phyloP scores from a whole-genome alignment of 1,140 invertebrate genomes.

The Drosophila virilis region DNA sequence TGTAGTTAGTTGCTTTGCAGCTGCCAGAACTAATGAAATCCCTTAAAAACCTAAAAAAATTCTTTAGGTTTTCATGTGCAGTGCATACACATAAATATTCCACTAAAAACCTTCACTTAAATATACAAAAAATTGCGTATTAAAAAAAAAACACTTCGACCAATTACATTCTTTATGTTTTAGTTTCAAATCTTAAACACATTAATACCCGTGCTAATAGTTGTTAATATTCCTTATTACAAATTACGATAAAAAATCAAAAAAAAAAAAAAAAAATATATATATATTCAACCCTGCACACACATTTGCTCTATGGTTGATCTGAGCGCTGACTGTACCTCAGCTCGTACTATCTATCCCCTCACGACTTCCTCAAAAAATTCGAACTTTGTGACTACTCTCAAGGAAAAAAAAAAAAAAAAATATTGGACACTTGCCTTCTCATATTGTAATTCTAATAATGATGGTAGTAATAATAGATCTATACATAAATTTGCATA shows the following conservation, averaged over 20 bases:
- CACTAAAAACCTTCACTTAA: slow-evolving; percentile 36
- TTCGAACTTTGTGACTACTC: slow-evolving; percentile 18
- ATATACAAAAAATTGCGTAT: slow-evolving; percentile 26
- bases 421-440: slow-evolving; percentile 20
- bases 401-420: slow-evolving; percentile 13
- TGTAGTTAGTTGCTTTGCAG: slow-evolving; percentile 40
- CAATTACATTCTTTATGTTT: slow-evolving; percentile 50
- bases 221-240: slow-evolving; percentile 46
- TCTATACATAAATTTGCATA: slow-evolving; percentile 64
- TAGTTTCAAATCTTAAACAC: slow-evolving; percentile 62
- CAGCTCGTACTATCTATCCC: background rate
- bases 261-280: slow-evolving; percentile 28
- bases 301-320: slow-evolving; percentile 33
- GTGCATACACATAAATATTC: background rate
- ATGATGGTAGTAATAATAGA: slow-evolving; percentile 57
- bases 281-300: slow-evolving; percentile 21
- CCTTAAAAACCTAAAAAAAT: slow-evolving; percentile 43
- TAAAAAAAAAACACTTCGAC: slow-evolving; percentile 30
- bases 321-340: slow-evolving; percentile 11
- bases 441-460: slow-evolving; percentile 35
- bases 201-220: slow-evolving; percentile 77
- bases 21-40: slow-evolving; percentile 25
- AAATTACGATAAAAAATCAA: slow-evolving; percentile 32
- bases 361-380: slow-evolving; percentile 3
- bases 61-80: slow-evolving; percentile 11